Conservation (phyloP, 2,888 invertebrate genomes). For the Acleris literana region DNA sequence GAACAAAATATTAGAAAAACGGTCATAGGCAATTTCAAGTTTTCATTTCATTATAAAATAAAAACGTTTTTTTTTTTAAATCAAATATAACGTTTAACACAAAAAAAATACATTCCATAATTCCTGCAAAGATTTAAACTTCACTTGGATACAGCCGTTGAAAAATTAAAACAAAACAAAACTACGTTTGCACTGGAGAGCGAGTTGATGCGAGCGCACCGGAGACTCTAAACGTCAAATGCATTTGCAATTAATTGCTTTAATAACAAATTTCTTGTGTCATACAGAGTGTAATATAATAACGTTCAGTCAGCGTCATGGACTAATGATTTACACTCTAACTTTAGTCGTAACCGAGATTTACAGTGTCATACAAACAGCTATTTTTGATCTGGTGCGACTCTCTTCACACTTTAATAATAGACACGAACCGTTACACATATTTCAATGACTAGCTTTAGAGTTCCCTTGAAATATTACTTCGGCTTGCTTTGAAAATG, state of each 20-base stretch:
- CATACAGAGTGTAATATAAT: slow-evolving; percentile 70
- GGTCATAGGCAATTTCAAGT: too few relatives aligned
- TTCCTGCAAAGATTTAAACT: too few relatives aligned
- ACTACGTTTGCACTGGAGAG: too few relatives aligned
- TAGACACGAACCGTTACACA: slow-evolving; percentile 75
- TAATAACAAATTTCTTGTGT: slow-evolving; percentile 61
- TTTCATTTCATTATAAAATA: too few relatives aligned
- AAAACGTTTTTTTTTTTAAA: too few relatives aligned
- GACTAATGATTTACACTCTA: slow-evolving; percentile 70
- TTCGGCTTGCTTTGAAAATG: slow-evolving; percentile 44
- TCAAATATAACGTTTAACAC: too few relatives aligned
- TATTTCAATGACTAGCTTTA: slow-evolving; percentile 62
- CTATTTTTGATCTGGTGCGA: slow-evolving; percentile 75
- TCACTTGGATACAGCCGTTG: too few relatives aligned
- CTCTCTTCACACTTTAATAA: slow-evolving; percentile 78
- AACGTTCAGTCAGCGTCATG: slow-evolving; percentile 63
- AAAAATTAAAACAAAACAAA: too few relatives aligned
- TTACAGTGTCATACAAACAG: slow-evolving; percentile 74
- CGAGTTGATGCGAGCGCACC: not conserved
- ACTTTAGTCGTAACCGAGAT: slow-evolving; percentile 75
- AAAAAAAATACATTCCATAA: too few relatives aligned
- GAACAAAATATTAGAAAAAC: too few relatives aligned
- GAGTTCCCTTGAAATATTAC: slow-evolving; percentile 65
- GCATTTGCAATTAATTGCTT: slow-evolving; percentile 60
- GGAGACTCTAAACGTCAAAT: slow-evolving; percentile 37